Percentiles rank a stretch among this genome's conserved stretches.
phyloP scores from a whole-genome alignment of 2,113 vertebrate genomes.

The Pithys albifrons region DNA sequence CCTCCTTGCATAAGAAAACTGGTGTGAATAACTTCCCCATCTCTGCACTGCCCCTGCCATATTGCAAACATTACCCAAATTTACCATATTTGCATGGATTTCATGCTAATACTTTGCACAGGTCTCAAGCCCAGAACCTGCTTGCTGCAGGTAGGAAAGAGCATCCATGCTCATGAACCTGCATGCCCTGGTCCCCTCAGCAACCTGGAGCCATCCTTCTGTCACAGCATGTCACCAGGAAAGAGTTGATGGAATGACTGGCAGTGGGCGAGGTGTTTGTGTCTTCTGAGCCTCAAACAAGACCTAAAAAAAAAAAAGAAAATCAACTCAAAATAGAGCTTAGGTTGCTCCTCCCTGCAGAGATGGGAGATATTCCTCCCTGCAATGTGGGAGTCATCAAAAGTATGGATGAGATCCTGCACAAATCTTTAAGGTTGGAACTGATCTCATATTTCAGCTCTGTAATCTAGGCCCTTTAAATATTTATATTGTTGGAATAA shows the following conservation, averaged over 20 bases:
- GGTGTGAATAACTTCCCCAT: background rate
- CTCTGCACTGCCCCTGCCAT: background rate
- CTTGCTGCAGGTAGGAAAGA: background rate
- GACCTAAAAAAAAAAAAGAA: conserved; percentile 14
- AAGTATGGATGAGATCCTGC: background rate
- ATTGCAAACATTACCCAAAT: background rate
- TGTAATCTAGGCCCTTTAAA: conserved; percentile 45
- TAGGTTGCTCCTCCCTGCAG: background rate
- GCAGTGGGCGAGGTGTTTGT: conserved; percentile 49
- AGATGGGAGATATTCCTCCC: conserved; percentile 1
- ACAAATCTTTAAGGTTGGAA: background rate
- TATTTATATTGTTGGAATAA: conserved; percentile 53
- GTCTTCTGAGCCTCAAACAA: conserved; percentile 8
- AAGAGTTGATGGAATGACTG: background rate
- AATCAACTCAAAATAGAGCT: conserved; percentile 47
- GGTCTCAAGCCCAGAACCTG: background rate
- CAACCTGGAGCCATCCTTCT: conserved; percentile 24
- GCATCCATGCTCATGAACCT: background rate
- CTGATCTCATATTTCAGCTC: conserved; percentile 15
- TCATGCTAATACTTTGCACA: background rate
- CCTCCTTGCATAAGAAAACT: background rate
- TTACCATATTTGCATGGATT: background rate
- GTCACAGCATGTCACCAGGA: conserved; percentile 45
- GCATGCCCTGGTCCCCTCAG: background rate
- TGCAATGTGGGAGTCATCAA: background rate